Evolutionary conservation across 2,797 vertebrate species (phyloP).

Genomic region (Malurus leucopterus): DNA sequence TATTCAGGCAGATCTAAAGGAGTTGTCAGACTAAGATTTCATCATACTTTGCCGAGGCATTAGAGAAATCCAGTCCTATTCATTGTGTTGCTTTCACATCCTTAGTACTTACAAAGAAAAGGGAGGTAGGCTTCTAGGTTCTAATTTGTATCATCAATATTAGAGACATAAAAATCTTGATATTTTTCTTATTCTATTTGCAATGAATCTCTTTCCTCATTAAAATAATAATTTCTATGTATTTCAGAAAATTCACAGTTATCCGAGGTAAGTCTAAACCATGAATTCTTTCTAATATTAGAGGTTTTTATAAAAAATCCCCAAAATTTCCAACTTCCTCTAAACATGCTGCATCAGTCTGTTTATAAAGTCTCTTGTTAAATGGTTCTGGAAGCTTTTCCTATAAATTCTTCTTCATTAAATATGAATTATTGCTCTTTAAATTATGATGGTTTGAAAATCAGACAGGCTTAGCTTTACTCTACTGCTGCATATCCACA

Average conservation of each 20-base stretch:
- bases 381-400: slow-evolving; percentile 59
- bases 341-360: slow-evolving; percentile 39
- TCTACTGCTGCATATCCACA: slow-evolving; percentile 32
- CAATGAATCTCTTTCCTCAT: slow-evolving; percentile 2
- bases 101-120: background rate
- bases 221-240: background rate
- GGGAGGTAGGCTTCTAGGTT: background rate
- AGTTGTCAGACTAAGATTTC: background rate
- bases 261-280: slow-evolving; percentile 9
- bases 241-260: slow-evolving; percentile 37
- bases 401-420: slow-evolving; percentile 63
- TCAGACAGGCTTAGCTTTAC: slow-evolving; percentile 54
- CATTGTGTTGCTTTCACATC: background rate
- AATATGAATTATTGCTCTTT: slow-evolving; percentile 64
- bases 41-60: background rate
- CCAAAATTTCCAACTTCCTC: slow-evolving; percentile 54
- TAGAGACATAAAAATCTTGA: background rate
- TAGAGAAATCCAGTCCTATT: background rate
- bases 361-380: slow-evolving; percentile 29
- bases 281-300: slow-evolving; percentile 51
- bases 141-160: background rate
- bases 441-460: slow-evolving; percentile 58
- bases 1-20: background rate
- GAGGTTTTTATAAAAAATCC: slow-evolving; percentile 23
- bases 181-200: background rate